Conservation (phyloP, 1,140 invertebrate genomes). For the Nixonia krombeini region DNA sequence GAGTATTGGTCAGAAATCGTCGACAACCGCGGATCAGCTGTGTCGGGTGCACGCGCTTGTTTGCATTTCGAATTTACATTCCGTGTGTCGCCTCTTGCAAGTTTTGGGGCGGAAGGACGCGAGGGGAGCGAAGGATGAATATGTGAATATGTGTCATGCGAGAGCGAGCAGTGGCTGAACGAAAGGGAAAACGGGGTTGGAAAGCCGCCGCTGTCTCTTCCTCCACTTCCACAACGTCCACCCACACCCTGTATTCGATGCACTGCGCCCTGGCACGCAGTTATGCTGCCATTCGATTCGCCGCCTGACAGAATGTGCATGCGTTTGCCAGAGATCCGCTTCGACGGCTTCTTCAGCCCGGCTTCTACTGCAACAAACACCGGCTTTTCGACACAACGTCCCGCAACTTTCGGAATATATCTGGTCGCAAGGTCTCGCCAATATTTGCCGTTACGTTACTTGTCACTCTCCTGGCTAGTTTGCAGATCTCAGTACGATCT, state of each 20-base stretch:
- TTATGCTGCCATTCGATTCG: slow-evolving; percentile 51
- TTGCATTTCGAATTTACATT: slow-evolving; percentile 41
- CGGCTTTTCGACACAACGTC: slow-evolving; percentile 2
- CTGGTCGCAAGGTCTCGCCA: background rate
- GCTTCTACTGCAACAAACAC: slow-evolving; percentile 13
- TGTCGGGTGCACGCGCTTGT: slow-evolving; percentile 34
- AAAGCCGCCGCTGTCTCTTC: slow-evolving; percentile 48
- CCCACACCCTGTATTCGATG: slow-evolving; percentile 47
- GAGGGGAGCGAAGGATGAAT: slow-evolving; percentile 55
- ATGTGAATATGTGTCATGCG: slow-evolving; percentile 65
- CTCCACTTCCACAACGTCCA: slow-evolving; percentile 10
- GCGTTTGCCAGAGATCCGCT: slow-evolving; percentile 27
- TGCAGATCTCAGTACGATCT: no score
- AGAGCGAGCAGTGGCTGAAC: slow-evolving; percentile 55
- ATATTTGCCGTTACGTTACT: no score
- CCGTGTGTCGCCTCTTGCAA: slow-evolving; percentile 37
- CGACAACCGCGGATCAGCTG: slow-evolving; percentile 57
- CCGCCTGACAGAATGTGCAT: slow-evolving; percentile 52
- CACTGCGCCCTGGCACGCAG: slow-evolving; percentile 50
- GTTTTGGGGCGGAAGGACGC: slow-evolving; percentile 31
- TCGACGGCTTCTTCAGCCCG: slow-evolving; percentile 10
- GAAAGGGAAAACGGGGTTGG: slow-evolving; percentile 66
- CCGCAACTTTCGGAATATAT: slow-evolving; percentile 13
- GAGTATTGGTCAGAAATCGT: slow-evolving; percentile 51
- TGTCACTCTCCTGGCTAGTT: no score